Percentiles rank a stretch among this genome's conserved stretches.
Conservation (phyloP, 1,140 invertebrate species). For the Cyphomyrmex costatus region DNA sequence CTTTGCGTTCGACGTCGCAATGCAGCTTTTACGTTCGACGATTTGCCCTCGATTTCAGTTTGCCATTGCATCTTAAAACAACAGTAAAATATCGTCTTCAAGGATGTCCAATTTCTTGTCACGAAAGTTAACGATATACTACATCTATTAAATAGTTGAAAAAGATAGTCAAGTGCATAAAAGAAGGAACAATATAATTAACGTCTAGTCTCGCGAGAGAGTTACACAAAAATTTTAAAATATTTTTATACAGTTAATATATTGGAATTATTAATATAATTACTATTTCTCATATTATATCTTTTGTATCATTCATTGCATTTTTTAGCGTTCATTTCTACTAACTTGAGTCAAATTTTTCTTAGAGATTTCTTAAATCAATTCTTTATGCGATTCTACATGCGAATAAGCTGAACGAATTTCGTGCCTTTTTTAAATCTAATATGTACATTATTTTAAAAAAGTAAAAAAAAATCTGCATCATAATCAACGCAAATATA, state of each 20-base stretch:
- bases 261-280: neutral
- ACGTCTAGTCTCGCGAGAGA: neutral
- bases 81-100: neutral
- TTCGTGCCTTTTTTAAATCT: neutral
- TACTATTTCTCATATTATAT: neutral
- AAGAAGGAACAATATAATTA: neutral
- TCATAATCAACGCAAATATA: neutral
- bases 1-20: conserved; percentile 74
- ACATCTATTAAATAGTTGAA: neutral
- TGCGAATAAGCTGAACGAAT: neutral
- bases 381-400: neutral
- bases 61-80: conserved; percentile 3
- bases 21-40: conserved; percentile 71
- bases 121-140: neutral
- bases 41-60: conserved; percentile 55
- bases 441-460: neutral
- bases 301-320: neutral
- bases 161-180: neutral
- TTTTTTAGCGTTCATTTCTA: neutral
- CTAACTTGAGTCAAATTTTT: neutral
- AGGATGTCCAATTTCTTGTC: neutral
- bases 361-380: neutral
- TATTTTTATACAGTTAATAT: neutral
- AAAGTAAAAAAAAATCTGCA: neutral
- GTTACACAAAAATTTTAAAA: neutral